Conservation (phyloP, 2,113 vertebrate species). For the Psophia crepitans region DNA sequence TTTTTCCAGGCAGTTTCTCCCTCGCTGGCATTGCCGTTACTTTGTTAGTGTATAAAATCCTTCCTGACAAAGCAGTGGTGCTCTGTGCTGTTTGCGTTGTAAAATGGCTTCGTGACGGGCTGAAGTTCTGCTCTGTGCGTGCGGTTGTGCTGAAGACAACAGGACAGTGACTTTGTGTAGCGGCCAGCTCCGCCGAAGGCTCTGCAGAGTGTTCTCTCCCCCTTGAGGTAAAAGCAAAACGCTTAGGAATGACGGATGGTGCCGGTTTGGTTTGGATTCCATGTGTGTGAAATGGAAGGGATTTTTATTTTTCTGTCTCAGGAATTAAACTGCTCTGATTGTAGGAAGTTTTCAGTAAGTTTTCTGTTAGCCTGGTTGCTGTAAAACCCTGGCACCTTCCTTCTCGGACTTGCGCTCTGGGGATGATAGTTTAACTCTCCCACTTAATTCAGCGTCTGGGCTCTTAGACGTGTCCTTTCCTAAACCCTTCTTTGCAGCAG, state of each 20-base stretch:
- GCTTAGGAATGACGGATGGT: background rate
- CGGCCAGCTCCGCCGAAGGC: background rate
- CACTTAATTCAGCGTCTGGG: background rate
- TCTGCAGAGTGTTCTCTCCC: background rate
- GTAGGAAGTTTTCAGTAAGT: background rate
- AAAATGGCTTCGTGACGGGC: background rate
- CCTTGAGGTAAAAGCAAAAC: background rate
- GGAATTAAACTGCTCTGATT: background rate
- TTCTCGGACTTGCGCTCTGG: background rate
- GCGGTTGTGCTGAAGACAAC: background rate
- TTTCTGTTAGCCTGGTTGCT: background rate
- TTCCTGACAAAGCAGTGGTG: background rate
- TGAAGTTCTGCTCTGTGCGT: background rate
- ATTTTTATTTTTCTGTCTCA: background rate
- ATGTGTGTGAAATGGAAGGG: background rate
- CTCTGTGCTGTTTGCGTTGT: background rate
- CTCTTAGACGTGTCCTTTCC: background rate
- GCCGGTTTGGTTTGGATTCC: background rate
- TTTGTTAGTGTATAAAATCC: background rate
- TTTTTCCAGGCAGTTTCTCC: background rate
- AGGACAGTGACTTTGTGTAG: background rate
- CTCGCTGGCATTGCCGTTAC: background rate
- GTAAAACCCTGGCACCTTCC: background rate
- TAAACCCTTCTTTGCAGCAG: background rate
- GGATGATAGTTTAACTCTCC: background rate